Evolutionary conservation across 2,113 vertebrate genomes (phyloP).

Genomic region (Camelus dromedarius): DNA sequence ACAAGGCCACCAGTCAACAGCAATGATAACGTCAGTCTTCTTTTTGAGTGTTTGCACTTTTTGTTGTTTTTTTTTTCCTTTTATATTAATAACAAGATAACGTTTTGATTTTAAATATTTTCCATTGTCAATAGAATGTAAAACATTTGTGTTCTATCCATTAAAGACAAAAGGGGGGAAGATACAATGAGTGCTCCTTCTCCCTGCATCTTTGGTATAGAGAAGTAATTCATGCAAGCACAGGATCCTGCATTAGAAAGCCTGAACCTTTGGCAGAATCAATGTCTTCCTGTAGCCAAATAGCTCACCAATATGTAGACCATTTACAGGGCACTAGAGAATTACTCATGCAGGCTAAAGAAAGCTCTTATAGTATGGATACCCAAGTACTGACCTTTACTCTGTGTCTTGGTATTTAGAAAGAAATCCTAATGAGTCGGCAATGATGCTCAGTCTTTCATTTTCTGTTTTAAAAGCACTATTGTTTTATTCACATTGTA

Average conservation of each 20-base stretch:
- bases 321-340: not conserved
- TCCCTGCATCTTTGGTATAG: not conserved
- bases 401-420: not conserved
- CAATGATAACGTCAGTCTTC: not conserved
- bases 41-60: not conserved
- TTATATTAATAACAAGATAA: not conserved
- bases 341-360: not conserved
- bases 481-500: not conserved
- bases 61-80: not conserved
- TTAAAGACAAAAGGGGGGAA: not conserved
- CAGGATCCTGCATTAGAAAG: not conserved
- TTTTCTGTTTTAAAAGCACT: constrained; percentile 28
- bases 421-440: not conserved
- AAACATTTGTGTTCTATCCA: not conserved
- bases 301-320: not conserved
- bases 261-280: not conserved
- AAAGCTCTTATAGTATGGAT: not conserved
- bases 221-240: not conserved
- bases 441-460: not conserved
- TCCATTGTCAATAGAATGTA: not conserved
- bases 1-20: not conserved
- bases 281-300: not conserved
- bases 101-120: not conserved
- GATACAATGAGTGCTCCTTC: not conserved
- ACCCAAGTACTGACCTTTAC: not conserved